phyloP scores from a whole-genome alignment of 53 echinoderm and acorn worm species.

The Luidia sarsii region DNA sequence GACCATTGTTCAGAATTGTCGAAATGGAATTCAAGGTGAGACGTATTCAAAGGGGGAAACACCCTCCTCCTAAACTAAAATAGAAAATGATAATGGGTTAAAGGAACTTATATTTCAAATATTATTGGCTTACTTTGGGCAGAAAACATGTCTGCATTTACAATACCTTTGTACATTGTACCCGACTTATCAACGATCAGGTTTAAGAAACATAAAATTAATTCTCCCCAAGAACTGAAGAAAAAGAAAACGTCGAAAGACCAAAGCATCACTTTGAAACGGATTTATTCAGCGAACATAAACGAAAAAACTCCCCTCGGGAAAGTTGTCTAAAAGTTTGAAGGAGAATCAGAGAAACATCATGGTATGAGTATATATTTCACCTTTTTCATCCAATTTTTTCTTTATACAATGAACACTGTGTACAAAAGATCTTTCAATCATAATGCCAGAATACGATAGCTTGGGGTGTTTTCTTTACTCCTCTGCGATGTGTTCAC shows the following conservation, averaged over 20 bases:
- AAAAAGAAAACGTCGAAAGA: background rate
- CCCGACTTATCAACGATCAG: too few relatives aligned
- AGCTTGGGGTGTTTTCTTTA: too few relatives aligned
- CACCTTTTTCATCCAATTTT: background rate
- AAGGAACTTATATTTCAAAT: too few relatives aligned
- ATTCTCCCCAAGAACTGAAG: too few relatives aligned
- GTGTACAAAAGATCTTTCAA: conserved; percentile 33
- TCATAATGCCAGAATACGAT: conserved; percentile 6
- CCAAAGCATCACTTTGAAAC: conserved; percentile 26
- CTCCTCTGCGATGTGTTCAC: background rate
- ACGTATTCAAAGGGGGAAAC: background rate
- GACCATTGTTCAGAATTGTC: too few relatives aligned
- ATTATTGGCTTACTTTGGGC: too few relatives aligned
- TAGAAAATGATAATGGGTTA: too few relatives aligned
- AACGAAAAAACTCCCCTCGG: conserved; percentile 10
- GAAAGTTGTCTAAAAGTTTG: conserved; percentile 4
- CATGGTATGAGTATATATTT: background rate
- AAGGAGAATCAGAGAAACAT: conserved; percentile 3
- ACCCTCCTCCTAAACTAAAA: too few relatives aligned
- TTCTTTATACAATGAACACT: conserved; percentile 37
- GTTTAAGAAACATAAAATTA: too few relatives aligned
- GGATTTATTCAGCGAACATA: conserved; percentile 49
- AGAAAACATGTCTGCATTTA: too few relatives aligned
- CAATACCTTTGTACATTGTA: too few relatives aligned
- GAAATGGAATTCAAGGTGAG: background rate